A percentile compares a stretch with the other conserved stretches of the same genome.
Conservation (phyloP, 1,140 invertebrate genomes). For the Pachyrhynchus sulphureomaculatus region DNA sequence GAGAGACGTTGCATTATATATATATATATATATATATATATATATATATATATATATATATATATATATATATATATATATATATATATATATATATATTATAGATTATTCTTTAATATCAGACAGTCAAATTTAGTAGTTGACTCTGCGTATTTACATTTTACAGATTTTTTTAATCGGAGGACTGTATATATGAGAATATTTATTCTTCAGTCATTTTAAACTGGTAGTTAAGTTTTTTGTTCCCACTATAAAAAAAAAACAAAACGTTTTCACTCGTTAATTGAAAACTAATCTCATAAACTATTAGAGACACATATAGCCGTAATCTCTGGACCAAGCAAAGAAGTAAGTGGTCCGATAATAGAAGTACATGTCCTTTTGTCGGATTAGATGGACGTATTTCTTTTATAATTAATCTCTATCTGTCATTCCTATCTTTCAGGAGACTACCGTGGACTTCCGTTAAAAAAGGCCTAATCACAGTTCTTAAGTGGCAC, state of each 20-base stretch:
- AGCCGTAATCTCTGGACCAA: conserved; percentile 8
- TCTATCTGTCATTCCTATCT: conserved; percentile 31
- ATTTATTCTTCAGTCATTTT: too few relatives aligned
- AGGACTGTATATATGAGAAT: too few relatives aligned
- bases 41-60: too few relatives aligned
- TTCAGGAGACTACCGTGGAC: conserved; percentile 24
- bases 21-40: too few relatives aligned
- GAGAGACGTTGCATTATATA: too few relatives aligned
- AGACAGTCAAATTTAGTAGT: too few relatives aligned
- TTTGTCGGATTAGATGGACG: conserved; percentile 29
- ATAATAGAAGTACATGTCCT: conserved; percentile 27
- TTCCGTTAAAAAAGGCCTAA: conserved; percentile 31
- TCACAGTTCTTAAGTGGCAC: conserved; percentile 25
- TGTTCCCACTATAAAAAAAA: conserved; percentile 25
- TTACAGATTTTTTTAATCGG: too few relatives aligned
- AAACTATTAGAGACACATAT: conserved; percentile 22
- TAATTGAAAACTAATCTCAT: conserved; percentile 26
- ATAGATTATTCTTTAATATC: too few relatives aligned
- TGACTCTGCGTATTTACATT: too few relatives aligned
- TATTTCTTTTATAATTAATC: conserved; percentile 32
- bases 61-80: too few relatives aligned
- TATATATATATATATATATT: too few relatives aligned
- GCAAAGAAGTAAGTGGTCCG: conserved; percentile 15
- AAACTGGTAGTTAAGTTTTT: too few relatives aligned
- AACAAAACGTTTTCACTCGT: conserved; percentile 27